Conservation (phyloP, 2,888 invertebrate genomes). For the Parascotia fuliginaria region DNA sequence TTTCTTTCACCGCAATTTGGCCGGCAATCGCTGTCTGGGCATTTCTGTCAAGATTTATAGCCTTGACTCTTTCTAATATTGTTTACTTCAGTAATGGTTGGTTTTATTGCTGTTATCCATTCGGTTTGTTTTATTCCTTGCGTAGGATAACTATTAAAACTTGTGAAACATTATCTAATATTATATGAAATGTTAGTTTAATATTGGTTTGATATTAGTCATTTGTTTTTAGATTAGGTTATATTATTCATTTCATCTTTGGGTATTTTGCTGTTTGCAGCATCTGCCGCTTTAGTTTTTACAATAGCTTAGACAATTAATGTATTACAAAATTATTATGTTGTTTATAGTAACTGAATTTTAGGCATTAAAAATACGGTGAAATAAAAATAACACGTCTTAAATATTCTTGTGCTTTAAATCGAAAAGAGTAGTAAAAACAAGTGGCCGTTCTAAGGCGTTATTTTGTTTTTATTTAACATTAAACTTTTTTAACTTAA, state of each 20-base stretch:
- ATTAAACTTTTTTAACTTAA: constrained; percentile 22
- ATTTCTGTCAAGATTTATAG: constrained; percentile 75
- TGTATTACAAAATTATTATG: too few relatives aligned
- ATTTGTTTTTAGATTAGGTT: background rate
- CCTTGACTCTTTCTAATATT: constrained; percentile 77
- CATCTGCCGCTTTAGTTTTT: too few relatives aligned
- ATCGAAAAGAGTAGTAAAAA: constrained; percentile 28
- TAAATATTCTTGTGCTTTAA: background rate
- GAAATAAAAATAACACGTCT: too few relatives aligned
- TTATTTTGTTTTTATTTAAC: constrained; percentile 12
- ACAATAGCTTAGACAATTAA: too few relatives aligned
- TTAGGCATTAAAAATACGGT: too few relatives aligned
- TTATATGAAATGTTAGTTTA: constrained; percentile 8
- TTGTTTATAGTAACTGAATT: too few relatives aligned
- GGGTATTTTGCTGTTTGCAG: too few relatives aligned
- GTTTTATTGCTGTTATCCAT: constrained; percentile 59
- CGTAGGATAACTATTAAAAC: constrained; percentile 59
- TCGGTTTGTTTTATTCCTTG: constrained; percentile 69
- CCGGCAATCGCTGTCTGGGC: constrained; percentile 67
- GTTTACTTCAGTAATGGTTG: constrained; percentile 75
- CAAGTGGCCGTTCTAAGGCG: constrained; percentile 15
- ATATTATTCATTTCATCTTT: too few relatives aligned
- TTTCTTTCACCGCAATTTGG: constrained; percentile 72
- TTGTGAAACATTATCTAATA: constrained; percentile 49
- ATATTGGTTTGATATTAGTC: background rate